These are phyloP conservation scores for Pristionchus exspectatus DNA, from an alignment of 2,888 invertebrate species.

Conservation along the genomic window DNA sequence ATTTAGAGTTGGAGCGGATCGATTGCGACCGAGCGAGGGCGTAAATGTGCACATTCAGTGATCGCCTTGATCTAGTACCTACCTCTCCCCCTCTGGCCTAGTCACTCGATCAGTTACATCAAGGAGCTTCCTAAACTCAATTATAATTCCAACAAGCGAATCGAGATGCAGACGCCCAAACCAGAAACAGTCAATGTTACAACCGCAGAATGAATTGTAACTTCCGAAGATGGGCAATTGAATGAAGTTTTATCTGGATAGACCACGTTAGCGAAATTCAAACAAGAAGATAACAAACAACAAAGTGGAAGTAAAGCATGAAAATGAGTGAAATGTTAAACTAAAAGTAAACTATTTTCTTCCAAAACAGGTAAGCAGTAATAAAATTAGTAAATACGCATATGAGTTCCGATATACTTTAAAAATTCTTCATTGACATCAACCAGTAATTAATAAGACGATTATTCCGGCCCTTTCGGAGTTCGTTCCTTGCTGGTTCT, in stretches of 20 bases:
- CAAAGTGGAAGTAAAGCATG: not conserved
- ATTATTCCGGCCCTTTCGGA: not conserved
- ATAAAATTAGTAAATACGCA: not conserved
- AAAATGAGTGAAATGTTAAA: not conserved
- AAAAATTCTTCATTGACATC: not conserved
- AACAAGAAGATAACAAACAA: constrained; percentile 12
- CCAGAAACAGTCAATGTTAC: too few species aligned
- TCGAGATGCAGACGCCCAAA: too few species aligned
- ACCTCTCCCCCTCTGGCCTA: too few species aligned
- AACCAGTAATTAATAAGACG: not conserved
- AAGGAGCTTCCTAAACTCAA: too few species aligned
- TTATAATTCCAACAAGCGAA: too few species aligned
- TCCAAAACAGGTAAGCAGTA: not conserved
- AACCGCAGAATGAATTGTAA: too few species aligned
- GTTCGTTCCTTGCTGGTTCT: constrained; percentile 36
- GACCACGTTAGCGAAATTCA: not conserved
- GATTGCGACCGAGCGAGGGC: too few species aligned
- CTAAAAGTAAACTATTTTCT: not conserved
- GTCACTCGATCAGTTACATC: too few species aligned
- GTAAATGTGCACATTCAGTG: too few species aligned
- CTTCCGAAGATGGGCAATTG: not conserved
- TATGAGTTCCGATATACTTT: not conserved
- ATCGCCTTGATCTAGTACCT: too few species aligned
- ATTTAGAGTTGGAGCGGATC: too few species aligned
- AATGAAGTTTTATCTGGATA: not conserved